Base-by-base conservation (phyloP, 2,797 vertebrate species). In the Darevskia nairensis region DNA sequence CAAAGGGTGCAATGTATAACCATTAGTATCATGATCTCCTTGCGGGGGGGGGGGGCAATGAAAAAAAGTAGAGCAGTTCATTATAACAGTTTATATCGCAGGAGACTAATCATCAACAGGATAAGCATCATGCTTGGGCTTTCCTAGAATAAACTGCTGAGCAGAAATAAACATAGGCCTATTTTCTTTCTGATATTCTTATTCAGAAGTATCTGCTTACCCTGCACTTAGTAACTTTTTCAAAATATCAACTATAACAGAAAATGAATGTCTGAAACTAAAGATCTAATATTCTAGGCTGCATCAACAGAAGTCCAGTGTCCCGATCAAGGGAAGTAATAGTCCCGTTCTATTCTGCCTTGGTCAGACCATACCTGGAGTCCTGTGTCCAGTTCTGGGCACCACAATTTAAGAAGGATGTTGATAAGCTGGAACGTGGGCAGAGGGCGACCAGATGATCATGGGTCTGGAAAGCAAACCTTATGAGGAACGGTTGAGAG, bases 11-110 rank as follows among this genome's bases (percentile, higher is more conserved):
- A 72, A 55, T 7, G 29, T 44, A 46, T 32, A 59, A 86, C 90
- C 94, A 95, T 94, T 95, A 89, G 82, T 88, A 91, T 90, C 89
- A 93, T 27, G 71, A 69, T 86, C 86, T 90, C 88, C 84, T 80
- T 66, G 13, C 3, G 46, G 11, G 46, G 46, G 39, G 39, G 68
- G 72, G 55, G 55, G 88, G 90, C 35, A 66, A 92, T 86, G 88
- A 32, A 55, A 23, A 75, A 94, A 88, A 93, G 84, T 76, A 90
- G 90, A 89, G 89, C 85, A 82, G 69, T 89, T 92, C 90, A 92
- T 95, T 94, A 55, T 15, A 95, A 90, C 87, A 88, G 84, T 68
- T 90, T 11, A 90, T 85, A 84, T 91, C 89, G 72, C 83, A 86
- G 0, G 39, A 85, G 85, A 90, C 82, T 85, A 89, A 87, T 80